Base-by-base conservation (phyloP, 2,113 vertebrate genomes). In the Vimba vimba region DNA sequence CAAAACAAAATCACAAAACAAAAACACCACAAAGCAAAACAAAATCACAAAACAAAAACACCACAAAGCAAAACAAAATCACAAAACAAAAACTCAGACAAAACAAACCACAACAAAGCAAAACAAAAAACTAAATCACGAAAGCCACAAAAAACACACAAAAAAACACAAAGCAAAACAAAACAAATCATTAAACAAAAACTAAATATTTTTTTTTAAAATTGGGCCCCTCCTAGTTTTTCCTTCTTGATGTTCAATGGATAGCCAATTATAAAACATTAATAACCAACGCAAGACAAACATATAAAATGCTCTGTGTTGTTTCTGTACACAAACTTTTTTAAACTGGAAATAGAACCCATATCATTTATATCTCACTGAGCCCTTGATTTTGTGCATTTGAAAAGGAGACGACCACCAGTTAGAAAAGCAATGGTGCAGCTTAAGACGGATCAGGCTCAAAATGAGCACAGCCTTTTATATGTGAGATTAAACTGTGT, bases 401-500 rank as follows among this genome's bases (percentile, higher is more conserved):
- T 78, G 78, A 68, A 78, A 69, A 52, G 43, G 13, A 69, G 13
- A 83, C n/a, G 23, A 75, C 73, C 43, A 81, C 27, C 43, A 52
- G 74, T 77, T 79, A 74, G 33, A 78, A 84, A 87, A 84, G 59
- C 52, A 60, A 12, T 43, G 30, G 30, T 15, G 50, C 17, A 84
- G 73, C 79, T 33, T 47, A 78, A 45, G 47, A 60, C 76, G 69
- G 78, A 59, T 60, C 27, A 45, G 83, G 39, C 76, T 84, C 52
- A 82, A 90, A 30, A 64, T 69, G 82, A 89, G 62, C 85, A 64
- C 78, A 86, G 55, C 39, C 71, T 83, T 90, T 86, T 87, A 83
- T 66, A 66, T 82, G 47, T 59, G 23, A 64, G 43, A 88, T 91
- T 88, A 76, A 36, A 80, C 4, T 59, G 75, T 87, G 50, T 87